Evolutionary conservation across 2,797 vertebrate genomes (phyloP), one percentile per base, ranked within the genome.

Genomic region (Xiphophorus birchmanni): DNA sequence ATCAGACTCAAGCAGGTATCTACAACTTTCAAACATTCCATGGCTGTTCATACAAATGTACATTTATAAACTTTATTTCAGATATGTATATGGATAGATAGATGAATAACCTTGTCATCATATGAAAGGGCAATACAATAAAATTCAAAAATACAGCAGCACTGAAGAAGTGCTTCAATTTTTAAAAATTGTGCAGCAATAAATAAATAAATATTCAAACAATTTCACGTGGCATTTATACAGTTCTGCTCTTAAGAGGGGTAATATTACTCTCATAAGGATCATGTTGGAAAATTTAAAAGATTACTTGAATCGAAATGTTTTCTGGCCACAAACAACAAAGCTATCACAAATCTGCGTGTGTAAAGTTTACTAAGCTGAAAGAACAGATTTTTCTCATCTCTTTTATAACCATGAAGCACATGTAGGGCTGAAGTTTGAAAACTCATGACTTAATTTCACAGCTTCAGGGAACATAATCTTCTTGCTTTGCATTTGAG

Each of bases 401-500:
- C 23, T 29, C 12, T 71, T 72, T 72, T 29, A 29, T 72, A 45
- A 72, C 69, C 40, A 42, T 4, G 6, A 26, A 42, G 4, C 7
- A 17, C 23, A 17, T n/a, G 37, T 12, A 12, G 21, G 35, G 32
- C 6, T 65, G 60, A 65, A 37, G 18, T 42, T 23, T 42, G 65
- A 69, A 69, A 67, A 40, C 35, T 23, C 37, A 40, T 37, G 40
- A 69, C 65, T 42, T 69, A 40, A 69, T 40, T 21, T 42, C 65
- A n/a, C 4, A 44, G 42, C 42, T 45, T 15, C 42, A 15, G 5
- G 13, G 12, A 72, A 72, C 42, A n/a, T 72, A 15, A 56, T 91
- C 84, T 88, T 82, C 73, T 81, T 77, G 40, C 40, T 77, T 82
- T 78, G 56, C 75, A 74, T 60, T 29, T 52, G 48, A 29, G 79